A percentile compares a stretch with the other conserved stretches of the same genome.
Conservation (phyloP, 2,888 invertebrate genomes). For the Tenthredo livida region DNA sequence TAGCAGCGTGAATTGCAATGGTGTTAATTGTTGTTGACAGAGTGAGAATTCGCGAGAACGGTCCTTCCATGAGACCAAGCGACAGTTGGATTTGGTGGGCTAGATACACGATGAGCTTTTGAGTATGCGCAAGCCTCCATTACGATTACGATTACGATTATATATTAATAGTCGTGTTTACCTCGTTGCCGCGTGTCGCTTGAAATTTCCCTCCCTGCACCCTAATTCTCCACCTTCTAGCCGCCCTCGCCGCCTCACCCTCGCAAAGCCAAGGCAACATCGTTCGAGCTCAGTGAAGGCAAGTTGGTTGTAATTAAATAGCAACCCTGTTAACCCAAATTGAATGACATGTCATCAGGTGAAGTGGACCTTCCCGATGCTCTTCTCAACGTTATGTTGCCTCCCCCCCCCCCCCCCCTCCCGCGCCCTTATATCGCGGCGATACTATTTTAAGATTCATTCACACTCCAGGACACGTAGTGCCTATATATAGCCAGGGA, state of each 20-base stretch:
- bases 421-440: background rate
- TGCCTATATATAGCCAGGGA: background rate
- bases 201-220: background rate
- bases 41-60: conserved; percentile 19
- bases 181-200: background rate
- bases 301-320: conserved; percentile 48
- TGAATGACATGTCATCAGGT: conserved; percentile 47
- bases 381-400: background rate
- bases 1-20: background rate
- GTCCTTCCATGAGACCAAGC: background rate
- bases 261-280: conserved; percentile 25
- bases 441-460: conserved; percentile 44
- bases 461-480: background rate
- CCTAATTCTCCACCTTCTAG: background rate
- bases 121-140: background rate
- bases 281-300: conserved; percentile 30
- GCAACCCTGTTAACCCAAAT: conserved; percentile 53
- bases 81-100: background rate
- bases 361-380: conserved; percentile 35
- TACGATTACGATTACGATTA: conserved; percentile 28
- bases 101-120: conserved; percentile 8
- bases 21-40: conserved; percentile 39
- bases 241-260: background rate
- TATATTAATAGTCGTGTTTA: conserved; percentile 28
- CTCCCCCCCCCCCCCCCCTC: too few relatives aligned